Evolutionary conservation across 2,113 vertebrate species (phyloP).

Genomic region (Camelus dromedarius): DNA sequence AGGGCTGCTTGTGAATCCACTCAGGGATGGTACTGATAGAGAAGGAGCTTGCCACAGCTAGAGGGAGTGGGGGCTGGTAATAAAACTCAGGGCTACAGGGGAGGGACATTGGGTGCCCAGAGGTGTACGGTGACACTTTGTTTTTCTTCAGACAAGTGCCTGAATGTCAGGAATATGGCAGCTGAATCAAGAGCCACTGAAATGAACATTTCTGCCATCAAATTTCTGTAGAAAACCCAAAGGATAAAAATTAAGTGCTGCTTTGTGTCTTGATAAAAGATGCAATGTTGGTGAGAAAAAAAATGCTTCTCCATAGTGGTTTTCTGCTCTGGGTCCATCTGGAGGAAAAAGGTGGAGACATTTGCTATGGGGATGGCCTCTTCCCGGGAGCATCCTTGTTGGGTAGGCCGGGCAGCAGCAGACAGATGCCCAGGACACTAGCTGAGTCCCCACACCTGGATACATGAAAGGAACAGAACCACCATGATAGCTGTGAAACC

Average conservation of each 20-base stretch:
- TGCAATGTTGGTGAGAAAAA: not conserved
- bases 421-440: not conserved
- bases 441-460: not conserved
- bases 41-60: not conserved
- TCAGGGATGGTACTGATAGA: not conserved
- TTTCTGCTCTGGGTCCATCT: not conserved
- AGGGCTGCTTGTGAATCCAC: not conserved
- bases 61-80: not conserved
- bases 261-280: not conserved
- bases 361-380: not conserved
- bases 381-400: not conserved
- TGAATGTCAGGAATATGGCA: not conserved
- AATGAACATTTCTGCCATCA: not conserved
- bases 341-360: not conserved
- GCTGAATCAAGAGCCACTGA: not conserved
- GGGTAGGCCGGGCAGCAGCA: not conserved
- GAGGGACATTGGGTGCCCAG: not conserved
- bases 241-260: not conserved
- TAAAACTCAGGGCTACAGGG: not conserved
- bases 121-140: not conserved
- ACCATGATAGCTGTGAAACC: not conserved
- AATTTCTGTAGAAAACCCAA: not conserved
- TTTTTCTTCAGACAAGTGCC: not conserved
- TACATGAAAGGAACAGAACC: not conserved
- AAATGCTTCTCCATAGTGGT: not conserved